Conservation (phyloP, 2,113 vertebrate genomes). For the Bambusicola thoracicus region DNA sequence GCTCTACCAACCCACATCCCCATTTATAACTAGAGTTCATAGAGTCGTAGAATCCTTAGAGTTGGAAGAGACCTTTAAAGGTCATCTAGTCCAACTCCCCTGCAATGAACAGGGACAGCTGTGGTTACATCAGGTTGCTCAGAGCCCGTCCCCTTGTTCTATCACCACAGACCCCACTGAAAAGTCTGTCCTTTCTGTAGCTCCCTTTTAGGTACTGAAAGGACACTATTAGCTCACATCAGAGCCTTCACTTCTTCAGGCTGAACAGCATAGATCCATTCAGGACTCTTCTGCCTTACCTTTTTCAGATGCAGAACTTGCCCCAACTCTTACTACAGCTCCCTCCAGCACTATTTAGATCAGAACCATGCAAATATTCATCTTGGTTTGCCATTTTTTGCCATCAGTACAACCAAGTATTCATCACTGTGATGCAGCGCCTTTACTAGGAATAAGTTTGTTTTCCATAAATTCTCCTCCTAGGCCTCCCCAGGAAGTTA, state of each 20-base stretch:
- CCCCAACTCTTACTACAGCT: neutral
- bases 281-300: neutral
- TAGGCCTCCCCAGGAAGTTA: neutral
- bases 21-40: neutral
- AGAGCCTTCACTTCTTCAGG: no score
- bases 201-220: no score
- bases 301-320: neutral
- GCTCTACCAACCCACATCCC: neutral
- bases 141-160: no score
- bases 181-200: no score
- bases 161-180: no score
- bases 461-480: neutral
- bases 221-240: no score
- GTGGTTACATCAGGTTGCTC: no score
- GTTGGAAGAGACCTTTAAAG: no score
- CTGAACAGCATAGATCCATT: rapidly evolving
- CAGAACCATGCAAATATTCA: neutral
- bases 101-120: no score
- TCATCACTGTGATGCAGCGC: rapidly evolving
- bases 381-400: neutral
- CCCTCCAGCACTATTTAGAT: neutral
- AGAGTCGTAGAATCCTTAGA: no score
- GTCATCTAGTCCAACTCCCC: no score
- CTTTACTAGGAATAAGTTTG: neutral
- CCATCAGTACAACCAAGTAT: neutral